phyloP scores from a whole-genome alignment of 2,888 invertebrate species.

The Rotaria sp. region DNA sequence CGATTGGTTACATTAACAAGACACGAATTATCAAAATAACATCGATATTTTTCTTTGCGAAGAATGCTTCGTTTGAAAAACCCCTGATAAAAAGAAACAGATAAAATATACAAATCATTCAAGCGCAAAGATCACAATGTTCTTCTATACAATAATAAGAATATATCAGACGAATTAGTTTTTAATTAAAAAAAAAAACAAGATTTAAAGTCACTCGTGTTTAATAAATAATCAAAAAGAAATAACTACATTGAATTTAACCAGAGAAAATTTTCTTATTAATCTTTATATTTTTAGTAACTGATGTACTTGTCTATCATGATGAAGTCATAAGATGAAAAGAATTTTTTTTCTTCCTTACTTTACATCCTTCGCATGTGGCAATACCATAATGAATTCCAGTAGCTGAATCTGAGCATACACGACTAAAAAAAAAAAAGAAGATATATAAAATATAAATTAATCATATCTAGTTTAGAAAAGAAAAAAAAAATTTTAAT shows the following conservation, averaged over 20 bases:
- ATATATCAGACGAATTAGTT: background rate
- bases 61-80: slow-evolving; percentile 39
- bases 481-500: background rate
- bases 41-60: slow-evolving; percentile 36
- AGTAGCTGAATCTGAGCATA: slow-evolving; percentile 51
- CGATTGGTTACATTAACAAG: slow-evolving; percentile 32
- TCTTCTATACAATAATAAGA: background rate
- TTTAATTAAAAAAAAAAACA: too few species aligned
- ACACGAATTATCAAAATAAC: slow-evolving; percentile 37
- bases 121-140: background rate
- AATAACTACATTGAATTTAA: too few species aligned
- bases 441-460: background rate
- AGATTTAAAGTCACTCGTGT: too few species aligned
- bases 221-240: too few species aligned
- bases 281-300: too few species aligned
- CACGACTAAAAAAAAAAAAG: slow-evolving; percentile 43
- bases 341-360: slow-evolving; percentile 39
- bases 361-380: slow-evolving; percentile 54
- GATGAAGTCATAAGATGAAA: too few species aligned
- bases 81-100: slow-evolving; percentile 15
- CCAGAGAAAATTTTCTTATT: too few species aligned
- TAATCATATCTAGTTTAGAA: too few species aligned
- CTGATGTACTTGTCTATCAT: too few species aligned
- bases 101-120: background rate
- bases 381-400: slow-evolving; percentile 53